Conservation (phyloP, 2,888 invertebrate species). For the Seladonia tumulorum region DNA sequence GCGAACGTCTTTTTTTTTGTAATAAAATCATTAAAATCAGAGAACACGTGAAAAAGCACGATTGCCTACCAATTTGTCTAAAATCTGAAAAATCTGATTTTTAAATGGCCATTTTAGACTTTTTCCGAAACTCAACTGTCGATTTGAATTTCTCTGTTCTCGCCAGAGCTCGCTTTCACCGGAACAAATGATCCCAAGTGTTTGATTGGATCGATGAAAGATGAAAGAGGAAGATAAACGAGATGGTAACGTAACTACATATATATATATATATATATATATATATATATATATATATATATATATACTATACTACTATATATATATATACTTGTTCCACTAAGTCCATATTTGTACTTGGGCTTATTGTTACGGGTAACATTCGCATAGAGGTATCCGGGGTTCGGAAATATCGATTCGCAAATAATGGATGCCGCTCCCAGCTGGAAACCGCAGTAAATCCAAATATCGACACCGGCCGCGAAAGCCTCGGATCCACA, state of each 20-base stretch:
- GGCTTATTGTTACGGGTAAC: constrained; percentile 51
- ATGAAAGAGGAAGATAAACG: not conserved
- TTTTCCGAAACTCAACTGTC: not conserved
- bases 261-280: too few relatives aligned
- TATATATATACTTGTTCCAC: constrained; percentile 20
- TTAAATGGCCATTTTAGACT: not conserved
- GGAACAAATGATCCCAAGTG: too few relatives aligned
- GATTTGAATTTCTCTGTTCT: not conserved
- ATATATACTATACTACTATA: too few relatives aligned
- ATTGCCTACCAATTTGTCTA: too few relatives aligned
- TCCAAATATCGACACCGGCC: constrained; percentile 45
- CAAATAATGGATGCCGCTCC: constrained; percentile 49
- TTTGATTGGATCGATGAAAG: not conserved
- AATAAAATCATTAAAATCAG: too few relatives aligned
- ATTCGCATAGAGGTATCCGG: constrained; percentile 36
- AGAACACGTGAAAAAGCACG: too few relatives aligned
- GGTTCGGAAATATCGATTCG: constrained; percentile 34
- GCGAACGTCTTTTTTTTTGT: too few relatives aligned
- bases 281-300: not conserved
- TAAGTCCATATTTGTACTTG: constrained; percentile 43
- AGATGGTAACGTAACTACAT: not conserved
- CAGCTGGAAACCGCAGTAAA: constrained; percentile 49
- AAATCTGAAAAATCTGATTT: not conserved
- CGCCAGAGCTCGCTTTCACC: not conserved
- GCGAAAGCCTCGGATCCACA: constrained; percentile 9